A percentile compares a stretch with the other conserved stretches of the same genome.
Conservation (phyloP, 2,797 vertebrate species). For the Gymnocypris eckloni region DNA sequence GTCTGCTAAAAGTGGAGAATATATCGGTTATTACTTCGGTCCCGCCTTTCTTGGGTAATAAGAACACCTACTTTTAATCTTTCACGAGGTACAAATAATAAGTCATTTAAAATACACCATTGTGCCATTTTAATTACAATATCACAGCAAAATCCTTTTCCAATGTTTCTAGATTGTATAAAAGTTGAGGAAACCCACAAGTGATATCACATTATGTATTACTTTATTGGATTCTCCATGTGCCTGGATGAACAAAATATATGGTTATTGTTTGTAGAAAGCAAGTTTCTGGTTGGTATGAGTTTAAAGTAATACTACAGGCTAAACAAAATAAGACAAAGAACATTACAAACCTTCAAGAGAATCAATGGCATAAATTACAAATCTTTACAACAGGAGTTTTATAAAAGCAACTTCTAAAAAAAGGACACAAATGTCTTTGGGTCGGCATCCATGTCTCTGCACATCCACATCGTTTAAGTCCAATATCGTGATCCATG, state of each 20-base stretch:
- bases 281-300: conserved; percentile 71
- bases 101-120: background rate
- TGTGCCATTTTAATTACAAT: conserved; percentile 14
- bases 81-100: background rate
- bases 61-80: conserved; percentile 20
- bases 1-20: conserved; percentile 4
- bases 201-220: conserved; percentile 58
- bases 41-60: conserved; percentile 21
- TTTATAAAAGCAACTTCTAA: conserved; percentile 67
- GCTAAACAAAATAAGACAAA: conserved; percentile 67
- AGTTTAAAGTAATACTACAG: conserved; percentile 67
- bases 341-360: conserved; percentile 75
- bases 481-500: conserved; percentile 2
- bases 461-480: conserved; percentile 10
- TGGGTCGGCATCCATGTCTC: conserved; percentile 8
- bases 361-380: conserved; percentile 89
- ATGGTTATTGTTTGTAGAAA: conserved; percentile 70
- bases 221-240: conserved; percentile 79
- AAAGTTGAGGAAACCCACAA: conserved; percentile 4
- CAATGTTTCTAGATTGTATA: background rate
- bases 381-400: conserved; percentile 83
- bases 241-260: conserved; percentile 72
- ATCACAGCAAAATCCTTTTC: background rate
- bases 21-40: conserved; percentile 8
- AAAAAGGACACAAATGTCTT: conserved; percentile 17